A percentile compares a stretch with the other conserved stretches of the same genome.
Conservation (phyloP, 2,113 vertebrate species). For the Gallinago paraguaiae region DNA sequence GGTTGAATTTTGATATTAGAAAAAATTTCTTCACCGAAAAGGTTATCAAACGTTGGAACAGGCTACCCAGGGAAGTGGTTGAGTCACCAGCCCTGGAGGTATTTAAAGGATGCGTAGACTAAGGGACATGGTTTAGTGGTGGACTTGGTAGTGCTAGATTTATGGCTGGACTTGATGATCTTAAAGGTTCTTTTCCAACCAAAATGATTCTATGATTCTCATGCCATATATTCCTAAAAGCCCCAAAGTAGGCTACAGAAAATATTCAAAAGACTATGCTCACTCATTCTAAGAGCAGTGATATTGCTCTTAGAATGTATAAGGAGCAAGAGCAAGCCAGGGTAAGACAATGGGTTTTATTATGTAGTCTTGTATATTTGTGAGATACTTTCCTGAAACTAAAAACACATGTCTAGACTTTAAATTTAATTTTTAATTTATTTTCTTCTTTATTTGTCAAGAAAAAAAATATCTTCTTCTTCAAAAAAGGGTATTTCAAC, state of each 20-base stretch:
- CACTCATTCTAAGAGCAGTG: background rate
- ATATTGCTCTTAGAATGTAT: background rate
- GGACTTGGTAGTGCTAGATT: background rate
- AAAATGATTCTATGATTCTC: background rate
- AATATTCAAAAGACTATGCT: background rate
- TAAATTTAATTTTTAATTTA: background rate
- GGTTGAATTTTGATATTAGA: background rate
- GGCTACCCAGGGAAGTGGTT: background rate
- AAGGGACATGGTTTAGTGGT: background rate
- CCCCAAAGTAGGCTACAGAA: background rate
- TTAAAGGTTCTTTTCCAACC: background rate
- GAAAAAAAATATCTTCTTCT: background rate
- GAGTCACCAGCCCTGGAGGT: background rate
- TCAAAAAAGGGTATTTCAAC: background rate
- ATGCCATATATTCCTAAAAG: background rate
- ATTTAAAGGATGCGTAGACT: background rate
- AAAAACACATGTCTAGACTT: background rate
- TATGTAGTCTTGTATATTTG: background rate
- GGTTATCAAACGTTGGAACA: background rate
- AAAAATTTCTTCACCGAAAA: background rate
- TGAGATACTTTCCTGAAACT: constrained; percentile 3
- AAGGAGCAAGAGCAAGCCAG: background rate
- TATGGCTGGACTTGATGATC: background rate
- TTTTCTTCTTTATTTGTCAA: background rate
- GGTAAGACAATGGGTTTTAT: background rate